phyloP scores from a whole-genome alignment of 2,113 vertebrate genomes.

The Pygathrix nemaeus region DNA sequence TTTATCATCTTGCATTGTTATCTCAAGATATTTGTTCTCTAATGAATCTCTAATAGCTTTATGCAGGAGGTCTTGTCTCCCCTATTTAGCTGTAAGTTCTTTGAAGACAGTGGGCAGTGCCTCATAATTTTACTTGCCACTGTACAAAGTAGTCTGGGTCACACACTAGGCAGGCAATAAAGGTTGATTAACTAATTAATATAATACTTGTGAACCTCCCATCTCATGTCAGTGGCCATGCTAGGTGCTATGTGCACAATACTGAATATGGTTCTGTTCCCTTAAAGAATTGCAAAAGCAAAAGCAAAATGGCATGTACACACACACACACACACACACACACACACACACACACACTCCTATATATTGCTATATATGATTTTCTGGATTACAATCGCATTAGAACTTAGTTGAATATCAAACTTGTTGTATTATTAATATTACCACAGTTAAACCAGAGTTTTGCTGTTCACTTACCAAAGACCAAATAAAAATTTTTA shows the following conservation, averaged over 20 bases:
- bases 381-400: not conserved
- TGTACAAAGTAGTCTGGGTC: not conserved
- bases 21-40: slow-evolving; percentile 63
- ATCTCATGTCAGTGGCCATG: not conserved
- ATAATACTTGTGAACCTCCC: not conserved
- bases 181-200: not conserved
- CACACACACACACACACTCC: no score
- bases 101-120: not conserved
- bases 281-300: not conserved
- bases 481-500: no score
- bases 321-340: not conserved
- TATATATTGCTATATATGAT: not conserved
- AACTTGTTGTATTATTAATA: not conserved
- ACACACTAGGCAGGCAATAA: not conserved
- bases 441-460: not conserved
- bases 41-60: slow-evolving; percentile 44
- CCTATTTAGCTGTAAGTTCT: slow-evolving; percentile 6
- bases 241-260: not conserved
- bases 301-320: not conserved
- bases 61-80: not conserved
- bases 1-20: slow-evolving; percentile 68
- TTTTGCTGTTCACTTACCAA: slow-evolving; percentile 3
- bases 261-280: not conserved
- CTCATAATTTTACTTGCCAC: not conserved
- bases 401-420: not conserved